Base-by-base conservation (phyloP, 2,113 vertebrate genomes). In the Tylochromis polylepis region DNA sequence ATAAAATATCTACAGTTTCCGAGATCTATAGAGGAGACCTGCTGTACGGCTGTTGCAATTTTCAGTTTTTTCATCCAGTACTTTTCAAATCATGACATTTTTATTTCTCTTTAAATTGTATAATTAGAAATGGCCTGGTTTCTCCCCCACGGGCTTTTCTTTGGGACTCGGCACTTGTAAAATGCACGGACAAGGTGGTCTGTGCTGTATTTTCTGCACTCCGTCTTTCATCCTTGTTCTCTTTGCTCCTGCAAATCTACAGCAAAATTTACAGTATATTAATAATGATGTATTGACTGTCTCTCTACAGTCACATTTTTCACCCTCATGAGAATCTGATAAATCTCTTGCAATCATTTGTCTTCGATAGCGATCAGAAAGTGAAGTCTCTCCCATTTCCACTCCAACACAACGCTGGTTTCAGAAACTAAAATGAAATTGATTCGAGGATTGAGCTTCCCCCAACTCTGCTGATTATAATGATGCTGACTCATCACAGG, bases 331-430 rank as follows among this genome's bases (percentile, higher is more conserved):
- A 58, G 24, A 85, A 81, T 82, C 55, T 78, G 6, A 62, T 85
- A 79, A 83, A 90, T 89, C 34, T 80, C 62, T 56, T 82, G 58
- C 75, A 58, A 83, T 72, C 46, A 27, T 56, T 15, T 82, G 77
- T 51, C 56, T 87, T 83, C 10, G 34, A 77, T 59, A 78, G 24
- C 6, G 12, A 87, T 82, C 27, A 86, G 31, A 86, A 49, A 86
- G 67, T 41, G 11, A 87, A 88, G 83, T 87, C 46, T 49, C 79
- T 79, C 24, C 31, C 3, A 11, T 88, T 91, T 90, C 12, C 65
- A 67, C 38, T 84, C 51, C 36, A 57, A 82, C 34, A 24, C 49
- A 79, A 59, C 46, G 20, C 36, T 58, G 22, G 15, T n/a, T 20
- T 11, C 27, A 60, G 72, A 20, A 53, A 20, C 15, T 1, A 11